Evolutionary conservation across 2,797 vertebrate species (phyloP).

Genomic region (Rhinogobio ventralis): DNA sequence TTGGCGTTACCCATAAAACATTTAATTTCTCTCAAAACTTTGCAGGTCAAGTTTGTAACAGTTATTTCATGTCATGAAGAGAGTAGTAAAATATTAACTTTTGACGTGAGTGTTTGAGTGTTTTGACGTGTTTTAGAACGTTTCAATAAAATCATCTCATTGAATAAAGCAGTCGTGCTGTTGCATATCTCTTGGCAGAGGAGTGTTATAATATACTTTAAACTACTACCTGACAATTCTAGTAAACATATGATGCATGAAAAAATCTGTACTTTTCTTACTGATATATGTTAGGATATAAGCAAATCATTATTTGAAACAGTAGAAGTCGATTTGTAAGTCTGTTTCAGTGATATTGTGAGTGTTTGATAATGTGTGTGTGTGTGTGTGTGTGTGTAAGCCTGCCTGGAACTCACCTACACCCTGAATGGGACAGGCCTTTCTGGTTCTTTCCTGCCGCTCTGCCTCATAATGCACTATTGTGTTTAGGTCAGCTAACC

Average conservation of each 20-base stretch:
- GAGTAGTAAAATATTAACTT: background rate
- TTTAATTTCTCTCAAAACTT: too few species aligned
- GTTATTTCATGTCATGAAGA: background rate
- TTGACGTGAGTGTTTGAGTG: background rate
- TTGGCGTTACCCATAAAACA: too few species aligned
- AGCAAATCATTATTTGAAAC: background rate
- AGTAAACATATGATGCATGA: background rate
- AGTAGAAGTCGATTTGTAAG: background rate
- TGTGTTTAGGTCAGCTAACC: slow-evolving; percentile 44
- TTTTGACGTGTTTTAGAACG: too few species aligned
- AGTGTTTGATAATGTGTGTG: too few species aligned
- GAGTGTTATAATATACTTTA: background rate
- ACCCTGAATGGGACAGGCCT: slow-evolving; percentile 29
- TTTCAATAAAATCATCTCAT: background rate
- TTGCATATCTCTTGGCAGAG: background rate
- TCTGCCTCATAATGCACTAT: slow-evolving; percentile 50
- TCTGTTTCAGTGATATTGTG: slow-evolving; percentile 1
- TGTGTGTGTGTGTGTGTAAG: background rate
- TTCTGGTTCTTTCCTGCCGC: slow-evolving; percentile 32
- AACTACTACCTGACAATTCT: background rate
- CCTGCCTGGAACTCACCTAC: slow-evolving; percentile 28
- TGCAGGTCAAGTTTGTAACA: background rate
- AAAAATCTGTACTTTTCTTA: background rate
- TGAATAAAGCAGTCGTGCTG: background rate
- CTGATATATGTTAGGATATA: background rate